Base-by-base conservation (phyloP, 2,797 vertebrate species). In the Coendou prehensilis region DNA sequence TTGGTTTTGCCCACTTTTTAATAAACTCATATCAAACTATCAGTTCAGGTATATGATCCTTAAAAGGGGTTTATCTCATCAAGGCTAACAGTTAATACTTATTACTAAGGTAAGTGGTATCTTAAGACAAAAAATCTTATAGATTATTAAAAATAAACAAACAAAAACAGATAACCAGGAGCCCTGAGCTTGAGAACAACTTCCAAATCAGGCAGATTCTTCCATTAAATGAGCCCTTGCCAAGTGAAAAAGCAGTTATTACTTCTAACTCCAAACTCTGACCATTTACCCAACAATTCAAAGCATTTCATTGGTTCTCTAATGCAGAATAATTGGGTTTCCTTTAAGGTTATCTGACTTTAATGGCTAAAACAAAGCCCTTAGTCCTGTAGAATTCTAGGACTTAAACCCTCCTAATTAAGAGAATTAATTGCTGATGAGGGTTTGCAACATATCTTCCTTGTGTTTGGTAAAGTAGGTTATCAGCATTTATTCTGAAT, bases 221-320 rank as follows among this genome's bases (percentile, higher is more conserved):
- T 89, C n/a, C 50, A 81, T 54, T 67, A 90, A 59, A 57, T n/a
- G 5, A 69, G 13, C 0, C 15, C 45, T 84, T 89, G 83, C 57
- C 85, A 93, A 89, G 71, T 47, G 9, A 86, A 41, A 87, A 87
- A 86, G 69, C 10, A 52, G 2, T 75, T 50, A 75, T 50, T 10
- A 86, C 63, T 54, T 87, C 20, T 85, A 76, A 92, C 78, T 93
- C 75, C 37, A 94, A 80, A 30, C 54, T 93, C 30, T 89, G 15
- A 64, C 50, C 45, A 79, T 79, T 56, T 75, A 61, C 15, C 57
- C 41, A 79, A 83, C 4, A 82, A 76, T 23, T 78, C 71, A 73
- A 54, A 92, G 26, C 30, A 75, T 5, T 15, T 71, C 79, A 26
- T 1, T 94, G 33, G 67, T 88, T 90, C 83, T 87, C 56, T 50